Evolutionary conservation across 2,888 invertebrate species (phyloP), one percentile per base, ranked within the genome.

Genomic region (Apodemia hepburni): DNA sequence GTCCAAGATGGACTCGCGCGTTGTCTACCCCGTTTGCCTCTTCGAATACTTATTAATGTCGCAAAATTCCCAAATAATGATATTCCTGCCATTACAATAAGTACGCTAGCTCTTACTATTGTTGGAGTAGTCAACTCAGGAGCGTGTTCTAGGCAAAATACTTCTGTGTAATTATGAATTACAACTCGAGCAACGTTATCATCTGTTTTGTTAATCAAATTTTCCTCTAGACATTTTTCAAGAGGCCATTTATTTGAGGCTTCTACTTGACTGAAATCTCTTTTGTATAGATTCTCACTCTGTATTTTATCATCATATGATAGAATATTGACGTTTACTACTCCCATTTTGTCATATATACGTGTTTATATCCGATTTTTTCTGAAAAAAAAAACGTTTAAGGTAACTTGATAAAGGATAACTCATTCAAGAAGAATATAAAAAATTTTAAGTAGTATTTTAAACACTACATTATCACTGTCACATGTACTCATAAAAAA

Each of bases 41-140:
- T 92, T 69, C 92, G 93, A 75, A 97, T 95, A 73, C 96, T 96
- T 81, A 95, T 93, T 72, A 97, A 94, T 0, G 97, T 97, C 4
- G 95, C 94, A 29, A 94, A 82, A 80, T 97, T 97, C 18, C 95
- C 96, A 59, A 95, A 79, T 27, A 97, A 87, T 0, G 96, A 96
- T 64, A 96, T 81, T 1, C 95, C 73, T 1, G 96, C 96, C 93
- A 97, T 94, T 9, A 94, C 89, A 0, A 93, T 90, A 5, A 96
- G 85, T 0, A 97, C 92, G 65, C 94, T 93, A 0, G 94, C 95
- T 75, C 94, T 94, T 18, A 95, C 89, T 67, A 95, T 79, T 0
- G 94, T 93, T 15, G 93, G 92, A 61, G 90, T 92, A 8, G 94
- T 95, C 35, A 96, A 84, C 61, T 90, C 85, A 0, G 97, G 97